phyloP scores from a whole-genome alignment of 2,797 vertebrate species.

The Schizopygopsis pylzovi region DNA sequence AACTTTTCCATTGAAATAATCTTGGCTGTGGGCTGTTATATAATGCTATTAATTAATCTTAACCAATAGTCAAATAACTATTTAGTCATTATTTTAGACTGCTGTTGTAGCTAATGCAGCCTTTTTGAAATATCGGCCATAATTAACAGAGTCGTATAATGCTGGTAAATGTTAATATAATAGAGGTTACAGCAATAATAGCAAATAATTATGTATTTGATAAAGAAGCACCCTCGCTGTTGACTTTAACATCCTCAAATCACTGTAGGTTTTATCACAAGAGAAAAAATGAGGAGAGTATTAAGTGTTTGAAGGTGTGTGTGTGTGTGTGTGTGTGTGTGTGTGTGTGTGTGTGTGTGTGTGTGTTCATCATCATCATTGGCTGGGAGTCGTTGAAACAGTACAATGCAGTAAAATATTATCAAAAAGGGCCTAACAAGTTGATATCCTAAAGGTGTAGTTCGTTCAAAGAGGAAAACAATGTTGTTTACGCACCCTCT shows the following conservation, averaged over 20 bases:
- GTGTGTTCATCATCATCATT: neutral
- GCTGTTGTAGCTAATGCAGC: neutral
- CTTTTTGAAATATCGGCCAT: neutral
- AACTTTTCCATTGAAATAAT: neutral
- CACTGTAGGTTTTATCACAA: neutral
- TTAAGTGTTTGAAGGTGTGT: neutral
- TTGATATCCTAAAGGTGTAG: neutral
- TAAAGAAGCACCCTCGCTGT: neutral
- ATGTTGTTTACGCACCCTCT: neutral
- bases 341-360: too few relatives aligned
- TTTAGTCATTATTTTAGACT: neutral
- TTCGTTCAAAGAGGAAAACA: neutral
- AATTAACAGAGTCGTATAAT: neutral
- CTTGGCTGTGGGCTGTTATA: neutral
- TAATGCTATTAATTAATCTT: neutral
- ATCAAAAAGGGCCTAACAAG: neutral
- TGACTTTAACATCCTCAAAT: neutral
- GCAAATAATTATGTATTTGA: neutral
- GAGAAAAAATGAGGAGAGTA: neutral
- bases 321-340: neutral
- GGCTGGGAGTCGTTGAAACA: neutral
- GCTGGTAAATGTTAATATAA: neutral
- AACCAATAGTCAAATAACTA: neutral
- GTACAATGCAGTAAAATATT: slow-evolving; percentile 38
- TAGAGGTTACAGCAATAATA: neutral